Conservation (phyloP, 2,113 vertebrate species). For the Junco hyemalis region DNA sequence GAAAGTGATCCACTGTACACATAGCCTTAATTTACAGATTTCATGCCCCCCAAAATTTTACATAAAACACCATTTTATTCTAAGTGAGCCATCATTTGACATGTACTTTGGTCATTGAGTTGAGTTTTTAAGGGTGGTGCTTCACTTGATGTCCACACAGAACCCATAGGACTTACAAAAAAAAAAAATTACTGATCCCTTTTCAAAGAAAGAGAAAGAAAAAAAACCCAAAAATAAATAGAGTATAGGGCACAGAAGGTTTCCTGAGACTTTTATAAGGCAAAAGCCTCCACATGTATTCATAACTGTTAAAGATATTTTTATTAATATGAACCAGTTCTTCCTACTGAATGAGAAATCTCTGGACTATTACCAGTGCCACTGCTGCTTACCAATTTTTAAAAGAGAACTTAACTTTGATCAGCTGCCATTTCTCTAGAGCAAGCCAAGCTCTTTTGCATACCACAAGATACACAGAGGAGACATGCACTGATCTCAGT, state of each 20-base stretch:
- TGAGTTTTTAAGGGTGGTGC: neutral
- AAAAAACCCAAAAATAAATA: neutral
- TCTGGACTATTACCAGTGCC: neutral
- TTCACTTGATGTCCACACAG: neutral
- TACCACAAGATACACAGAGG: neutral
- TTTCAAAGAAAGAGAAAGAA: neutral
- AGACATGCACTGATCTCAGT: neutral
- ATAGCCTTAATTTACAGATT: neutral
- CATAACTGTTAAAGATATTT: neutral
- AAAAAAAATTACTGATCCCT: neutral
- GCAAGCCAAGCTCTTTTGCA: neutral
- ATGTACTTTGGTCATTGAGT: neutral
- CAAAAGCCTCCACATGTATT: neutral
- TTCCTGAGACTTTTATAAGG: neutral
- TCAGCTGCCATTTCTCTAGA: conserved; percentile 3
- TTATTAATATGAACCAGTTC: neutral
- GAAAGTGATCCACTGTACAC: neutral
- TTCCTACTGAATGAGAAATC: neutral
- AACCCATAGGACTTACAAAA: neutral
- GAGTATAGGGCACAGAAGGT: neutral
- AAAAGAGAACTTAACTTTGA: conserved; percentile 16
- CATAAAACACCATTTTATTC: neutral
- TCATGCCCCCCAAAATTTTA: neutral
- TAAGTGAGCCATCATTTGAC: neutral
- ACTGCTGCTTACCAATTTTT: neutral